Base-by-base conservation (phyloP, 2,888 invertebrate species). In the Hirtodrosophila cameraria region DNA sequence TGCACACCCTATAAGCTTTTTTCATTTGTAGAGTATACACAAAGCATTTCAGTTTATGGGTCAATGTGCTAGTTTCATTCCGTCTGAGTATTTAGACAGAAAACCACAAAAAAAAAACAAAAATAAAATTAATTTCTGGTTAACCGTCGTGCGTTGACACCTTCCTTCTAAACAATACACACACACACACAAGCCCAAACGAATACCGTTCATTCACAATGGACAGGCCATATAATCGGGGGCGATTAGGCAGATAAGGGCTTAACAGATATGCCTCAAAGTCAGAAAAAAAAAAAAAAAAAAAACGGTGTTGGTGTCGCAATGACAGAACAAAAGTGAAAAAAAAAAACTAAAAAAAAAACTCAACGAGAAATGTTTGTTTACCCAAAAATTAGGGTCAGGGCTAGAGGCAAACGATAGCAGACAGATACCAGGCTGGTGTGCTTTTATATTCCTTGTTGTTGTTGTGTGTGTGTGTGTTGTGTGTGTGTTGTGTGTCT, bases 311-410 rank as follows among this genome's bases (percentile, higher is more conserved):
- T 52, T 15, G 53, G 48, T 71, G 63, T 49, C 62, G 61, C 55
- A 70, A 74, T 54, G 43, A 25, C 55, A 55, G 52, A 48, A 64
- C 52, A 64, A 70, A 59, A 64, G 48, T 62, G 48, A 58, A 48
- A 48, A 54, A 28, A 52, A 53, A 41, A 53, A 46, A 30, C 33
- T 46, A 33, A 39, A 35, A 9, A 52, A 38, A 15, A 49, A 53
- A n/a, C 18, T 59, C 35, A 45, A 54, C 13, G 30, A 63, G 57
- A 82, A 75, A 54, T 66, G 55, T 74, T 55, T 82, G 66, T 84
- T 67, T 81, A 67, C 77, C 64, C 59, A 73, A 63, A 85, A 83
- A 80, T 80, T 80, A 77, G 86, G 80, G 80, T 80, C 80, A 80
- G 77, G 86, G 80, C 78, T 80, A 81, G 86, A 60, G 61, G 55